Conservation (phyloP, 2,888 invertebrate species). For the Carcina quercana region DNA sequence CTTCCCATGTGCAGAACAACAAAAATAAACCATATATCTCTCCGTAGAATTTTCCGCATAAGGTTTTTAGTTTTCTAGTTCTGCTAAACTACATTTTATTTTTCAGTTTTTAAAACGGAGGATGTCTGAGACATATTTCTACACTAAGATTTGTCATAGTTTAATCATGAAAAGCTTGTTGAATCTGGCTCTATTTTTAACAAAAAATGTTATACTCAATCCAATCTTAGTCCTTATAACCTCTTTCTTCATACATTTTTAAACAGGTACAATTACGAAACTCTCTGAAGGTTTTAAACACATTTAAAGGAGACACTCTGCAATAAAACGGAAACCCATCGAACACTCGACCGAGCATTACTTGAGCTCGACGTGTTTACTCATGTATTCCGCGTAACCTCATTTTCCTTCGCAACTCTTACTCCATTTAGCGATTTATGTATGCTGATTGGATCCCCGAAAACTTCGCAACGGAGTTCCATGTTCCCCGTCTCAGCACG, state of each 20-base stretch:
- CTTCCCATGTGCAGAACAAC: slow-evolving; percentile 51
- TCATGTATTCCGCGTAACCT: slow-evolving; percentile 23
- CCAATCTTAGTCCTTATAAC: too few species aligned
- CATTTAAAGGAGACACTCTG: too few species aligned
- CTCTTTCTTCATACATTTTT: too few species aligned
- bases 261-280: too few species aligned
- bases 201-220: too few species aligned
- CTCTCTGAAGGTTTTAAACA: too few species aligned
- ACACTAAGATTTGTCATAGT: too few species aligned
- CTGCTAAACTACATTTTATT: too few species aligned
- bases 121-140: too few species aligned
- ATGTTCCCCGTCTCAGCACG: slow-evolving; percentile 20
- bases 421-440: slow-evolving; percentile 43
- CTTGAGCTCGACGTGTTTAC: slow-evolving; percentile 18
- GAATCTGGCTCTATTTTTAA: too few species aligned
- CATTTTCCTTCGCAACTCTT: slow-evolving; percentile 27
- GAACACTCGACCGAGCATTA: slow-evolving; percentile 6
- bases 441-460: slow-evolving; percentile 43
- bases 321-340: slow-evolving; percentile 6
- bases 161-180: too few species aligned
- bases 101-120: too few species aligned
- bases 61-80: slow-evolving; percentile 30
- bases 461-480: slow-evolving; percentile 30
- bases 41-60: slow-evolving; percentile 43
- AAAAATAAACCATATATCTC: slow-evolving; percentile 64